A percentile compares a stretch with the other conserved stretches of the same genome.
Conservation (phyloP, 2,113 vertebrate genomes). For the Mormyrus lacerda region DNA sequence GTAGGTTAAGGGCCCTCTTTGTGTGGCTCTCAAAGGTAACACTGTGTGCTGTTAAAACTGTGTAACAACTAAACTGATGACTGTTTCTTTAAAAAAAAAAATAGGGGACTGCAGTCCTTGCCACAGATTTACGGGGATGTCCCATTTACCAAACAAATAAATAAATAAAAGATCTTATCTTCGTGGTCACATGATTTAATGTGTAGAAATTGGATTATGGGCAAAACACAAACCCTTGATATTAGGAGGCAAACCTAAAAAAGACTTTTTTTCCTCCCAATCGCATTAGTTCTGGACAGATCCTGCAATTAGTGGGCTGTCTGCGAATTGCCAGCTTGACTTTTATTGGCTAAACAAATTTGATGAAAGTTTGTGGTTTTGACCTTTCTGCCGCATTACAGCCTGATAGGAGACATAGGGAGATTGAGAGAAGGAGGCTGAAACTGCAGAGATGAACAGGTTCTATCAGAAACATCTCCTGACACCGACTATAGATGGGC, state of each 20-base stretch:
- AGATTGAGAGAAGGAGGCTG: conserved; percentile 22
- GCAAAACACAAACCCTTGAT: conserved; percentile 49
- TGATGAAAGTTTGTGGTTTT: conserved; percentile 57
- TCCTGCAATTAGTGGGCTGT: conserved; percentile 52
- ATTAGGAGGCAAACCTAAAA: conserved; percentile 38
- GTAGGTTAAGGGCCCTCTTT: not conserved
- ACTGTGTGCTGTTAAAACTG: not conserved
- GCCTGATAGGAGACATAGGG: conserved; percentile 30
- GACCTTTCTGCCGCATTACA: conserved; percentile 54
- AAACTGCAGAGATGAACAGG: conserved; percentile 6
- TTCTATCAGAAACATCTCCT: conserved; percentile 22
- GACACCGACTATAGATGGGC: not conserved
- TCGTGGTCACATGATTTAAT: conserved; percentile 47
- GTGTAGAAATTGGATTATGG: conserved; percentile 50
- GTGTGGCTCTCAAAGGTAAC: not conserved
- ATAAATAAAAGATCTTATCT: conserved; percentile 34
- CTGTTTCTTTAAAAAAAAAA: not conserved
- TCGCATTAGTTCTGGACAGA: conserved; percentile 51
- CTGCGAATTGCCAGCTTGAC: conserved; percentile 42
- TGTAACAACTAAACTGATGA: not conserved
- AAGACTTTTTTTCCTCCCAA: conserved; percentile 46
- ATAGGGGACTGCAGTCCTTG: conserved; percentile 23
- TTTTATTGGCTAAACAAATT: conserved; percentile 61
- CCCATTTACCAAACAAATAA: conserved; percentile 28
- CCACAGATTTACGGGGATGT: conserved; percentile 17